phyloP scores from a whole-genome alignment of 1,140 invertebrate species.

The Ectropis grisescens region DNA sequence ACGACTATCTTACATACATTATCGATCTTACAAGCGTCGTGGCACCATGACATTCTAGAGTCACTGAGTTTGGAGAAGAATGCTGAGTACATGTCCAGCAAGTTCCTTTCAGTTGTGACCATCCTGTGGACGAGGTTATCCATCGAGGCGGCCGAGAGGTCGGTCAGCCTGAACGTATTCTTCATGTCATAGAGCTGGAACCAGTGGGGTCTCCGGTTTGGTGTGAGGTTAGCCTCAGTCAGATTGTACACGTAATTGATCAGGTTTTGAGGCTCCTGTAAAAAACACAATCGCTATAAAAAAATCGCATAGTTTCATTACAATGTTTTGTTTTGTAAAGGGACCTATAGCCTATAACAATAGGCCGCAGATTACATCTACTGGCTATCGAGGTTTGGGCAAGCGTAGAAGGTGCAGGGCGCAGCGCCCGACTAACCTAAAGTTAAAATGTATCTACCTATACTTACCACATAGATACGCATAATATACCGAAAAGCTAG shows the following conservation, averaged over 20 bases:
- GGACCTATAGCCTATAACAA: too few relatives aligned
- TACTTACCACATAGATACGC: too few relatives aligned
- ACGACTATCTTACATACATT: conserved; percentile 72
- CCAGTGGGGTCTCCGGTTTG: conserved; percentile 72
- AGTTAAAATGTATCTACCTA: too few relatives aligned
- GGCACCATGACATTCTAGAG: conserved; percentile 60
- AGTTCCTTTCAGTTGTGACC: conserved; percentile 41
- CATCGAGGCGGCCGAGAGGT: conserved; percentile 61
- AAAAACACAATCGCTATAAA: conserved; percentile 15
- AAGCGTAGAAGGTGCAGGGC: too few relatives aligned
- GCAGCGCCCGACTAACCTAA: too few relatives aligned
- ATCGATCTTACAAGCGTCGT: conserved; percentile 70
- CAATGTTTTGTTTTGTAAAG: too few relatives aligned
- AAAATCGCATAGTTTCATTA: too few relatives aligned
- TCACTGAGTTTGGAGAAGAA: conserved; percentile 73
- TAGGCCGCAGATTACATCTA: too few relatives aligned
- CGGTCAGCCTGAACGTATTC: conserved; percentile 72
- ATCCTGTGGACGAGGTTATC: conserved; percentile 66
- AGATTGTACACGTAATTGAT: conserved; percentile 84
- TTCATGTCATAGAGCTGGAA: conserved; percentile 78
- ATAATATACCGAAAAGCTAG: too few relatives aligned
- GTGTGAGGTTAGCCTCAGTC: conserved; percentile 79
- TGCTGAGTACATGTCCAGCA: conserved; percentile 59
- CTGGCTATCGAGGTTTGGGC: too few relatives aligned
- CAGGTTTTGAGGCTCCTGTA: conserved; percentile 77